A percentile compares a stretch with the other conserved stretches of the same genome.
These are phyloP conservation scores for Spilarctia lutea DNA, from an alignment of 2,888 invertebrate genomes.

Conservation along the genomic window DNA sequence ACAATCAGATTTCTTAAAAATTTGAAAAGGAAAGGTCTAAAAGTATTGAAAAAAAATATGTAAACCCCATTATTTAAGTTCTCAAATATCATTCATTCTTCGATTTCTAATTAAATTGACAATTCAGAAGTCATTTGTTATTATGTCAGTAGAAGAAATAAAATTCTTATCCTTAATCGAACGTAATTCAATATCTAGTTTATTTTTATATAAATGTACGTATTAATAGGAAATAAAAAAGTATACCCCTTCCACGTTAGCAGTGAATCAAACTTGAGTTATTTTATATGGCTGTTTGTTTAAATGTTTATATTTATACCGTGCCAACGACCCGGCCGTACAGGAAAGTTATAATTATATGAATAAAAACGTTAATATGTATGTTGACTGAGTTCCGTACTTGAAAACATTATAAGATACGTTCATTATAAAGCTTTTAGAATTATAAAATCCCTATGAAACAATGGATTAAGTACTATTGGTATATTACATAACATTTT, in stretches of 20 bases:
- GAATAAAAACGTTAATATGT: slow-evolving; percentile 38
- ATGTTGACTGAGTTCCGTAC: slow-evolving; percentile 24
- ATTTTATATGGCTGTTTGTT: slow-evolving; percentile 82
- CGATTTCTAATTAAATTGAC: not conserved
- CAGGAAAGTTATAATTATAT: slow-evolving; percentile 59
- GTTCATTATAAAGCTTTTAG: not conserved
- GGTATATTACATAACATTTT: not conserved
- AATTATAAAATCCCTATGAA: not conserved
- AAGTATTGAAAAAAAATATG: too few species aligned
- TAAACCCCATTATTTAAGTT: too few species aligned
- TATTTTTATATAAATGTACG: slow-evolving; percentile 12
- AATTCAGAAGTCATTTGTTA: not conserved
- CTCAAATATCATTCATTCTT: too few species aligned
- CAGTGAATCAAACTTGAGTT: slow-evolving; percentile 76
- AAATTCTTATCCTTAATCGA: not conserved
- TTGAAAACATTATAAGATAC: slow-evolving; percentile 8
- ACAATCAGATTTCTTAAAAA: too few species aligned
- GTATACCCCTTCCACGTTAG: slow-evolving; percentile 57
- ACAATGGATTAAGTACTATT: not conserved
- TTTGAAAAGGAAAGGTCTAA: too few species aligned
- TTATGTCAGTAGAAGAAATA: not conserved
- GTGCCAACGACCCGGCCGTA: slow-evolving; percentile 75
- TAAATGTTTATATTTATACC: slow-evolving; percentile 84
- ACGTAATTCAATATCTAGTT: slow-evolving; percentile 23
- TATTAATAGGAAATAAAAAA: slow-evolving; percentile 53